These are phyloP conservation scores for Nymphalis c-album DNA, from an alignment of 2,888 invertebrate genomes.

Conservation along the genomic window DNA sequence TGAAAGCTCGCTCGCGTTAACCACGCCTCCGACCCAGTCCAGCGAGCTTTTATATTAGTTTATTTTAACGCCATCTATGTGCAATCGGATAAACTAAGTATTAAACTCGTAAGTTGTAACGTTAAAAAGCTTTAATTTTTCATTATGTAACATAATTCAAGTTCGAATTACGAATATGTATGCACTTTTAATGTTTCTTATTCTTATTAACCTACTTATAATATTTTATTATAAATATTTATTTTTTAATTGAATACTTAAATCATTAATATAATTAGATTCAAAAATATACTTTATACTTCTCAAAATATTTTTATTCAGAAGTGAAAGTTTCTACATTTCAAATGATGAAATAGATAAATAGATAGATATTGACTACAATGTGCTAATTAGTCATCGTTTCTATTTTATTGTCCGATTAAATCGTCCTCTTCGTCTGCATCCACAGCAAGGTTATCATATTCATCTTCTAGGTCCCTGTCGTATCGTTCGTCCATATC, in stretches of 20 bases:
- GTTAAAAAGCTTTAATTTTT: conserved; percentile 12
- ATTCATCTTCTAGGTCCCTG: conserved; percentile 48
- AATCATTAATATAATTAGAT: no score
- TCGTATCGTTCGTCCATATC: conserved; percentile 58
- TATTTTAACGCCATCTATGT: conserved; percentile 60
- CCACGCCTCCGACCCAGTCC: conserved; percentile 62
- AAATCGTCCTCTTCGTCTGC: conserved; percentile 50
- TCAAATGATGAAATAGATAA: no score
- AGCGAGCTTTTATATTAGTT: conserved; percentile 47
- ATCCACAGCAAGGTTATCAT: conserved; percentile 29
- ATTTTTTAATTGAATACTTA: no score
- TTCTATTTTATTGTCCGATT: conserved; percentile 33
- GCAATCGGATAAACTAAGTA: conserved; percentile 10
- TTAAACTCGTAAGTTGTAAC: background rate
- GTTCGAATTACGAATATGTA: no score
- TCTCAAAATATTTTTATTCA: no score
- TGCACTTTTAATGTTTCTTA: no score
- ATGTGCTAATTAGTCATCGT: conserved; percentile 6
- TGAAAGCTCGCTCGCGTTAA: conserved; percentile 59
- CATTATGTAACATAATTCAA: no score
- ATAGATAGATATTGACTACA: no score
- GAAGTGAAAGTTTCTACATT: no score
- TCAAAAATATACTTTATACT: no score
- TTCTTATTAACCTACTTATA: no score
- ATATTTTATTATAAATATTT: no score